Conservation (phyloP, 2,888 invertebrate genomes). For the Drosophila mulleri region DNA sequence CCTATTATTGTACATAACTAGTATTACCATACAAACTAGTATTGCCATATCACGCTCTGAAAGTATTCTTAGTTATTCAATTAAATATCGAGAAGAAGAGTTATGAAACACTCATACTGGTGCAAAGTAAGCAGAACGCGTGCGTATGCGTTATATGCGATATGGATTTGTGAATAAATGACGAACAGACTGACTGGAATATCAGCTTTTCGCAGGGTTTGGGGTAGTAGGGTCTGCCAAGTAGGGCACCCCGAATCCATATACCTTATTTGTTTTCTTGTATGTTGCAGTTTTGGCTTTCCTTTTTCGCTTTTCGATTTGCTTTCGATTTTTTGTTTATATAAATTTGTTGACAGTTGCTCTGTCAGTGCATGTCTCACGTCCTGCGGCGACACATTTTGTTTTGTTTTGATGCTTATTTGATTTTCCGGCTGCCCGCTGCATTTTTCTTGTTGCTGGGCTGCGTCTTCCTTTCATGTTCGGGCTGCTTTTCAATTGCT, state of each 20-base stretch:
- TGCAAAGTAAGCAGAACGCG: too few relatives aligned
- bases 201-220: neutral
- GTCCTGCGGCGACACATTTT: constrained; percentile 60
- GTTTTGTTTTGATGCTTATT: constrained; percentile 74
- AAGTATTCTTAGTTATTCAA: too few relatives aligned
- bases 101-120: too few relatives aligned
- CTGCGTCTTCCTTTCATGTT: constrained; percentile 1
- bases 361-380: constrained; percentile 1
- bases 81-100: too few relatives aligned
- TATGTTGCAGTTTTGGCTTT: neutral
- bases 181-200: too few relatives aligned
- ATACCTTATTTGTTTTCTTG: neutral
- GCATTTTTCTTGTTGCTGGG: constrained; percentile 18
- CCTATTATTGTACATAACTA: too few relatives aligned
- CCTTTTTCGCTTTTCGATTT: too few relatives aligned
- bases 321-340: neutral
- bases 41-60: too few relatives aligned
- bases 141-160: too few relatives aligned
- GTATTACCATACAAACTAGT: too few relatives aligned
- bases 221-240: neutral
- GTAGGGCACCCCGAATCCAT: neutral
- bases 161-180: too few relatives aligned
- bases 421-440: constrained; percentile 66
- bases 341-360: constrained; percentile 9
- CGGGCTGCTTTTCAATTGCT: constrained; percentile 48